These are phyloP conservation scores for Benthosema pterotum DNA, from an alignment of 2,797 vertebrate species.

Conservation along the genomic window DNA sequence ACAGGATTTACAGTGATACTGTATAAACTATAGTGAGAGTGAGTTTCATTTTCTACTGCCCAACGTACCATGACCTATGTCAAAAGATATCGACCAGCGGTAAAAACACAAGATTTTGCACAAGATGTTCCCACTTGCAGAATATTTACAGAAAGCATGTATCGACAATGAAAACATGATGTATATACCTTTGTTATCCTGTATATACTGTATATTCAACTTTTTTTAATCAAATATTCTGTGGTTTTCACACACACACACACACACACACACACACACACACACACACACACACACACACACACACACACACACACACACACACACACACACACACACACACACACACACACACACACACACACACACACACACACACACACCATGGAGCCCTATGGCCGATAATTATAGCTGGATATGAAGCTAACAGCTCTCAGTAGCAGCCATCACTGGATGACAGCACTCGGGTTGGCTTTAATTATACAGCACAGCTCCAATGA, in stretches of 20 bases:
- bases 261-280: neutral
- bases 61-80: too few species aligned
- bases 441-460: conserved; percentile 64
- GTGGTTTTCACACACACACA: neutral
- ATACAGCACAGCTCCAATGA: conserved; percentile 40
- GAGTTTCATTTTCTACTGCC: too few species aligned
- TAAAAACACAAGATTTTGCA: too few species aligned
- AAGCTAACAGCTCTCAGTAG: conserved; percentile 48
- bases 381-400: conserved; percentile 41
- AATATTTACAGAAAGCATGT: too few species aligned
- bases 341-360: conserved; percentile 7
- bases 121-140: too few species aligned
- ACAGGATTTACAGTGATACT: too few species aligned
- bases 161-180: too few species aligned
- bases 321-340: conserved; percentile 11
- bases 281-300: neutral
- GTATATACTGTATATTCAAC: too few species aligned
- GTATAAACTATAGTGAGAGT: too few species aligned
- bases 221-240: too few species aligned
- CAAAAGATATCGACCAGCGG: too few species aligned
- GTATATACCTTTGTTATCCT: too few species aligned
- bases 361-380: conserved; percentile 20
- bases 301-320: conserved; percentile 15
- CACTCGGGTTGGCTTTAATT: conserved; percentile 65
- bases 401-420: conserved; percentile 58